Base-by-base conservation (phyloP, 2,797 vertebrate genomes). In the Sebastolobus alascanus region DNA sequence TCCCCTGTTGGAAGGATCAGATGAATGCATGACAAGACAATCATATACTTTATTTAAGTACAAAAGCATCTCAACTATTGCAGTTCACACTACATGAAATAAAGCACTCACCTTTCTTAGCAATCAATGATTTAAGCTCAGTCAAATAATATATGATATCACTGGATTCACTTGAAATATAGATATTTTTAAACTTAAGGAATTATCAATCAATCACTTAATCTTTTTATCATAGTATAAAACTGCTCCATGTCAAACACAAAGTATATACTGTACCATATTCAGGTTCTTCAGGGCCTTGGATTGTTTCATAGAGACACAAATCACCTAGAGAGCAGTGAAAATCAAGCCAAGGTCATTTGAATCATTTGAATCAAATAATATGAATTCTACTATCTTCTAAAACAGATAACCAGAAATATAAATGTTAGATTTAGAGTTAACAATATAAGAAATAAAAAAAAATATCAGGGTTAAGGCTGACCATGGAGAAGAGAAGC, bases 231-330 rank as follows among this genome's bases (percentile, higher is more conserved):
- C 14, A 0, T 46, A 18, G 16, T 46, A 18, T 66, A 16, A 8
- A 13, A 20, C n/a, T 31, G 4, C 37, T 60, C 11, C 2, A 5
- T 64, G n/a, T 29, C 18, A 38, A 64, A 25, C 8, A 22, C 22
- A 46, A 31, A 1, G 27, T 52, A 1, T 22, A 16, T 43, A 43
- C 52, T 65, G 14, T 9, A 59, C 71, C 18, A 35, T 35, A n/a
- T 70, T 18, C 27, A 60, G 8, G 0, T 5, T 50, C 29, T 14
- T 2, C 7, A 3, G 22, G 2, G 1, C 10, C 56, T 77, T 2
- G 37, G 0, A 0, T 40, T 40, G 33, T 2, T 27, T 73, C 69
- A 60, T 73, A 82, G 27, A 73, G 27, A 67, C 5, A 20, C 13
- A 8, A 5, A 4, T 77, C 37, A 55, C 35, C 74, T 82, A 1